Conservation (phyloP, 1,140 invertebrate genomes). For the Asbolus verrucosus region DNA sequence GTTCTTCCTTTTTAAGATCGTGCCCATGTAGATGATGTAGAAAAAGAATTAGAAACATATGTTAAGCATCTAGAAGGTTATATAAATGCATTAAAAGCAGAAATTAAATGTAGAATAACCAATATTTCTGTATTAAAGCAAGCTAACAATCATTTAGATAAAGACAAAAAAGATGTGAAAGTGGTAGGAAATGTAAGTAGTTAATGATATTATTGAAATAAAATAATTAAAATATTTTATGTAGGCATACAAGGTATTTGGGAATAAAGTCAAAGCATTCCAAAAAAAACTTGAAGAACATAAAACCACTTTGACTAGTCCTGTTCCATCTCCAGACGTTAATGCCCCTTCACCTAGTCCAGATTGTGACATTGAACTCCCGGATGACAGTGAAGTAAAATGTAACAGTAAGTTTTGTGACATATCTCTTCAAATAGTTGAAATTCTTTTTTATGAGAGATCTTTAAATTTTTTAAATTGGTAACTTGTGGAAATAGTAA, state of each 20-base stretch:
- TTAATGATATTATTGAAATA: not conserved
- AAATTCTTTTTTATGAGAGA: too few species aligned
- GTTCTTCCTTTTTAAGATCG: conserved; percentile 73
- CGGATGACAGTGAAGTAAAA: conserved; percentile 65
- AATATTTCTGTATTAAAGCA: conserved; percentile 82
- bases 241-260: conserved; percentile 94
- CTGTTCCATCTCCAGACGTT: conserved; percentile 80
- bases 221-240: conserved; percentile 46
- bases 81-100: conserved; percentile 81
- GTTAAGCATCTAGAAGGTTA: conserved; percentile 83
- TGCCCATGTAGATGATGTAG: conserved; percentile 86
- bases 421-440: too few species aligned
- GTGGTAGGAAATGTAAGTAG: conserved; percentile 89
- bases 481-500: too few species aligned
- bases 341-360: conserved; percentile 88
- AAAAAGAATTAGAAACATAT: conserved; percentile 87
- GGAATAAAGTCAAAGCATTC: conserved; percentile 83
- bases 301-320: conserved; percentile 71
- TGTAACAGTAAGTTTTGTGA: conserved; percentile 17
- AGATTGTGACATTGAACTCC: conserved; percentile 81
- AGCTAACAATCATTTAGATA: conserved; percentile 88
- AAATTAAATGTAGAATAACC: conserved; percentile 83
- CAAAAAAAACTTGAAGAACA: conserved; percentile 88
- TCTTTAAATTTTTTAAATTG: too few species aligned
- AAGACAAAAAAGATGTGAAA: conserved; percentile 91